Conservation (phyloP, 30 jellyfish, hydroid and myxozoan genomes). For the Aurelia sp. region DNA sequence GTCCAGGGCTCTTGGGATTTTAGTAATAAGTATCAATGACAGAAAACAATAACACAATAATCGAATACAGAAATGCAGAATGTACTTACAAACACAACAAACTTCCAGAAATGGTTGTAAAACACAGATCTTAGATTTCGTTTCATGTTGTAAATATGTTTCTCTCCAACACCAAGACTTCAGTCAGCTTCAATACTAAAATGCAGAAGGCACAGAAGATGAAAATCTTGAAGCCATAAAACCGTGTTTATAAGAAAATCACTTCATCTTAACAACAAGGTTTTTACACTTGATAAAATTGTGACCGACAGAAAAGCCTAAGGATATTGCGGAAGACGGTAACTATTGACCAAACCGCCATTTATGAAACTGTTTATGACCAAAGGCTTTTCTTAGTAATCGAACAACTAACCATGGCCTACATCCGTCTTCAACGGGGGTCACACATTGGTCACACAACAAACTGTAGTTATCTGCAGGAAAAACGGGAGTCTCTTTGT, state of each 20-base stretch:
- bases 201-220: not conserved
- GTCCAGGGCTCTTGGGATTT: not conserved
- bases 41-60: not conserved
- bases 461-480: too few species aligned
- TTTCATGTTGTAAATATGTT: slow-evolving; percentile 4
- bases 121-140: slow-evolving; percentile 26
- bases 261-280: too few species aligned
- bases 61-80: not conserved
- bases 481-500: too few species aligned
- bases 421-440: too few species aligned
- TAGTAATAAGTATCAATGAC: not conserved
- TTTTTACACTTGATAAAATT: too few species aligned
- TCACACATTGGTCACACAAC: too few species aligned
- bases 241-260: too few species aligned
- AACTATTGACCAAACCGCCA: slow-evolving; percentile 42
- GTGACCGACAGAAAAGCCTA: not conserved
- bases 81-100: slow-evolving; percentile 43
- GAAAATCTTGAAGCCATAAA: not conserved
- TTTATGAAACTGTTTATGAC: slow-evolving; percentile 26
- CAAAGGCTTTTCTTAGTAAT: slow-evolving; percentile 26
- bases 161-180: not conserved
- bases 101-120: slow-evolving; percentile 59
- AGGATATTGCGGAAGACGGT: slow-evolving; percentile 51
- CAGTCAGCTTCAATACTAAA: not conserved
- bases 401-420: slow-evolving; percentile 7